Percentiles rank a stretch among this genome's conserved stretches.
These are phyloP conservation scores for Epiblema foenella DNA, from an alignment of 2,888 invertebrate species.

Conservation along the genomic window DNA sequence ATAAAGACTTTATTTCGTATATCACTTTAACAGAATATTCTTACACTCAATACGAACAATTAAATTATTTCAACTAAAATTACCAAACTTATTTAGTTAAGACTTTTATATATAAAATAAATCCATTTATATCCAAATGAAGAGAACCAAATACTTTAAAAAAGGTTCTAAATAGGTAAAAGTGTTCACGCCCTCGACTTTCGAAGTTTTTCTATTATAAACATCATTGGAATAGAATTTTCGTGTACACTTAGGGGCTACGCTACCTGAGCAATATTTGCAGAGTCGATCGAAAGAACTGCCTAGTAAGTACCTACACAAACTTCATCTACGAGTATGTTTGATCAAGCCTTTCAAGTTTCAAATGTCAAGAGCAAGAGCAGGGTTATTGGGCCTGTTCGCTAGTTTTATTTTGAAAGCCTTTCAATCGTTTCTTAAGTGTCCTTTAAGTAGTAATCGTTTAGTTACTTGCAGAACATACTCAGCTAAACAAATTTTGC, in stretches of 20 bases:
- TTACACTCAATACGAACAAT: too few species aligned
- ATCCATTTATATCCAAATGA: slow-evolving; percentile 38
- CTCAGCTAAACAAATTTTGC: background rate
- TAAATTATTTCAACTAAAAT: too few species aligned
- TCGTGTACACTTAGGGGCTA: slow-evolving; percentile 10
- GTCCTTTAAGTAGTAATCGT: background rate
- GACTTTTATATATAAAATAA: slow-evolving; percentile 12
- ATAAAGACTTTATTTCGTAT: too few species aligned
- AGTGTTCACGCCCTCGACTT: slow-evolving; percentile 14
- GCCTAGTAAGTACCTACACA: slow-evolving; percentile 24
- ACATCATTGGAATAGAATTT: slow-evolving; percentile 36
- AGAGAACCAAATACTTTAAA: slow-evolving; percentile 24
- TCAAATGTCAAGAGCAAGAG: background rate
- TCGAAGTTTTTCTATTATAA: slow-evolving; percentile 30
- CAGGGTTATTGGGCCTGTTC: slow-evolving; percentile 9
- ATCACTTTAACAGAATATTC: too few species aligned
- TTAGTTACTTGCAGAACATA: background rate
- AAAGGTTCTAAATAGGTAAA: slow-evolving; percentile 14
- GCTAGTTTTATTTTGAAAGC: background rate
- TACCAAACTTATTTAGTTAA: too few species aligned
- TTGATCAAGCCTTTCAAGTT: slow-evolving; percentile 14
- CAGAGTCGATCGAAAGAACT: slow-evolving; percentile 11
- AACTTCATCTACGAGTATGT: slow-evolving; percentile 9
- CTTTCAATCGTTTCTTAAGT: background rate
- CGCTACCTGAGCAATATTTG: slow-evolving; percentile 25